A percentile compares a stretch with the other conserved stretches of the same genome.
Evolutionary conservation across 2,888 invertebrate genomes (phyloP).

Genomic region (Bellardia bayeri): DNA sequence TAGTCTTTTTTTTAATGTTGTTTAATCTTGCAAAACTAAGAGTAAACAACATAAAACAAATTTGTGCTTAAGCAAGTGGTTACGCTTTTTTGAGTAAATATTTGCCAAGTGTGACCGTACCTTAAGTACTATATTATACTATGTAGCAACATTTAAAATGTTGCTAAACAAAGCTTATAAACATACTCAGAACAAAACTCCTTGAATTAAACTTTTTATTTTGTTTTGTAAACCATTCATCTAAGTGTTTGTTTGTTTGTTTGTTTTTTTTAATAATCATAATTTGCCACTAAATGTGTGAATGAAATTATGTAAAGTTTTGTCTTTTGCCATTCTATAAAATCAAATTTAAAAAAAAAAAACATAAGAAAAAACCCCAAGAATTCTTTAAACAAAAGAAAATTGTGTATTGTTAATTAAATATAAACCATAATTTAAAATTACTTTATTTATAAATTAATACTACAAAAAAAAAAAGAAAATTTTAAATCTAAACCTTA

Average conservation of each 20-base stretch:
- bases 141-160: slow-evolving; percentile 3
- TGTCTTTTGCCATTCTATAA: slow-evolving; percentile 24
- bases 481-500: background rate
- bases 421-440: slow-evolving; percentile 29
- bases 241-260: too few relatives aligned
- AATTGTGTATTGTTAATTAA: slow-evolving; percentile 51
- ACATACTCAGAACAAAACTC: slow-evolving; percentile 5
- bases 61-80: too few relatives aligned
- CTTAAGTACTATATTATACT: background rate
- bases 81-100: too few relatives aligned
- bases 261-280: background rate
- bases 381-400: background rate
- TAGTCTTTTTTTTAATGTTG: too few relatives aligned
- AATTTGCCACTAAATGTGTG: background rate
- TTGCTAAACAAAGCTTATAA: slow-evolving; percentile 6
- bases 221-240: background rate
- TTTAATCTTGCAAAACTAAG: too few relatives aligned
- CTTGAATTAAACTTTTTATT: background rate
- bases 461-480: slow-evolving; percentile 20
- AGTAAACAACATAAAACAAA: too few relatives aligned
- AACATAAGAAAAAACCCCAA: slow-evolving; percentile 23
- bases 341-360: slow-evolving; percentile 22
- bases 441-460: slow-evolving; percentile 33
- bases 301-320: slow-evolving; percentile 21
- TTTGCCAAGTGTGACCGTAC: too few relatives aligned